Evolutionary conservation across 1,140 invertebrate genomes (phyloP), one percentile per base, ranked within the genome.

Genomic region (Caerostris darwini): DNA sequence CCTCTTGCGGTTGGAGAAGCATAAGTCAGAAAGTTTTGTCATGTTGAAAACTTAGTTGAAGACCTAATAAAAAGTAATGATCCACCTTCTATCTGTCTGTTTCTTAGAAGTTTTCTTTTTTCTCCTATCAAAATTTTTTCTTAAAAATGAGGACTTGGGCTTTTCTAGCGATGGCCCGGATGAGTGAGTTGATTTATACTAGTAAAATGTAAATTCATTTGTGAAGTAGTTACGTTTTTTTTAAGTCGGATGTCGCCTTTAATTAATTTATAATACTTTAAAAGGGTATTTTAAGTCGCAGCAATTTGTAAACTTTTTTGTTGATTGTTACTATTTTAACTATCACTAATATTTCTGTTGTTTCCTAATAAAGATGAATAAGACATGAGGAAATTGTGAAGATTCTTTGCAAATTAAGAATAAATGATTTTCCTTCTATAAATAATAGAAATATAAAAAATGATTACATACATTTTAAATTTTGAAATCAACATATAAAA

Each of bases 21-120:
- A 82, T 59, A 77, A 91, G 57, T 82, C 90, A 81, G 59, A 91
- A 91, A 91, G 69, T 91, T 91, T 91, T 91, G 90, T 81, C 69
- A 82, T 91, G 90, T 81, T 91, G 90, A 91, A 91, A 91, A 91
- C 90, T 91, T 61, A 91, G 69, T 59, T 81, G 69, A 91, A 91
- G 71, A 91, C 69, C 57, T 59, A 77, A 91, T 81, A 91, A 91
- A 91, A 91, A 91, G 90, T 58, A 91, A 82, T 77, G 67, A 59
- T 81, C 67, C 90, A 50, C 59, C 17, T 61, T 87, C 56, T 89
- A 19, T 77, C 71, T 77, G 59, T 67, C 59, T 5, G 10, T n/a
- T 56, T 67, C 50, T 8, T 10, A 71, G 53, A 89, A 83, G 54
- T 83, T 57, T 54, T 83, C 58, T 85, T 85, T 57, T 85, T n/a